Percentiles rank a stretch among this genome's conserved stretches.
These are phyloP conservation scores for Merodon equestris DNA, from an alignment of 2,888 invertebrate species.

Conservation along the genomic window DNA sequence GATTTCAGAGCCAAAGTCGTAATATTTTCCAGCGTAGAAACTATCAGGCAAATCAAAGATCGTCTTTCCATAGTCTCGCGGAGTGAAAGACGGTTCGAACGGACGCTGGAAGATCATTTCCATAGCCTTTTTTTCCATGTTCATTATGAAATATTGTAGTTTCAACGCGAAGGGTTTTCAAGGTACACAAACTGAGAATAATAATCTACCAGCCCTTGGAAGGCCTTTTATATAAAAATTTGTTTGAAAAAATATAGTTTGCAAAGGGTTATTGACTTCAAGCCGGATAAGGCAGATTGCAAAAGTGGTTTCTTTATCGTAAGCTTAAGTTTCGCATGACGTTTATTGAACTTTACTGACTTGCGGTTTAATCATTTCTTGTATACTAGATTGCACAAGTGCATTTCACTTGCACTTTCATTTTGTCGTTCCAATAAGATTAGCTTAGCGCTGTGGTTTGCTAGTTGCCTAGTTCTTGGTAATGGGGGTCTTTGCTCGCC, in stretches of 20 bases:
- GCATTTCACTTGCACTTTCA: too few relatives aligned
- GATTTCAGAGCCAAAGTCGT: conserved; percentile 72
- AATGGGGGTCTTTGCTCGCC: too few relatives aligned
- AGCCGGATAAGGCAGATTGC: too few relatives aligned
- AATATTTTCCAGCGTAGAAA: conserved; percentile 74
- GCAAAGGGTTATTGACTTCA: conserved; percentile 12
- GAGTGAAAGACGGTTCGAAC: conserved; percentile 76
- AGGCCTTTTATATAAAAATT: not conserved
- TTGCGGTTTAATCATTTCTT: too few relatives aligned
- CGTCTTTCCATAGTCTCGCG: conserved; percentile 75
- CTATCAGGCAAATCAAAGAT: conserved; percentile 76
- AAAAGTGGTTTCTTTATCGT: too few relatives aligned
- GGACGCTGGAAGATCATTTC: conserved; percentile 77
- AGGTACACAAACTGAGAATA: conserved; percentile 20
- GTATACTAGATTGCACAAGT: too few relatives aligned
- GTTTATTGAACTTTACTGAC: too few relatives aligned
- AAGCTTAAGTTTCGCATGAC: too few relatives aligned
- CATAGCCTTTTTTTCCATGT: conserved; percentile 72
- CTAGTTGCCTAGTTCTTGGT: too few relatives aligned
- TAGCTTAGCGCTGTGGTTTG: too few relatives aligned
- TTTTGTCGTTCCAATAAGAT: too few relatives aligned
- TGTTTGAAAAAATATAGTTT: not conserved
- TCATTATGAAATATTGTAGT: not conserved
- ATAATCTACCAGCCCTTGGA: not conserved
- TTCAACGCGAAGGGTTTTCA: not conserved